Evolutionary conservation across 2,113 vertebrate species (phyloP), one percentile per base, ranked within the genome.

Genomic region (Hippocampus abdominalis): DNA sequence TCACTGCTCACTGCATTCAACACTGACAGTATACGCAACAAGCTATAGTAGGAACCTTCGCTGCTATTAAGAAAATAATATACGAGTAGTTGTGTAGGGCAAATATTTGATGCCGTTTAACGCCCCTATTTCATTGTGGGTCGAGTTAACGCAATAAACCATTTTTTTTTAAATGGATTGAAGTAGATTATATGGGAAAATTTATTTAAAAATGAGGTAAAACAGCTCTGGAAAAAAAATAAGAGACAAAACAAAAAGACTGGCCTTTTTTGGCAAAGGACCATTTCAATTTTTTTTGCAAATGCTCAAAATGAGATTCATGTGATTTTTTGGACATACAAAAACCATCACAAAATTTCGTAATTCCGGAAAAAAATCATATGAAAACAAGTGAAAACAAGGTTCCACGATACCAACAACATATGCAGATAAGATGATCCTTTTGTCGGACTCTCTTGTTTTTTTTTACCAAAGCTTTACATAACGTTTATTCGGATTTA

Each of bases 41-140:
- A 97, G 96, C 94, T 97, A 93, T 94, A 95, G 94, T 95, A 95
- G 87, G 90, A 53, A 89, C 94, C 95, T 95, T 97, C 95, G 97
- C 97, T 99, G 96, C 96, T 99, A 97, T 32, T 20, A 32, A 60
- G 57, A 60, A 60, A 20, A 18, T 18, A 32, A 59, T 84, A 85
- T 85, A 88, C 81, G 69, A 87, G 74, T 90, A 87, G 77, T 84
- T 87, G 75, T 89, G 82, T 95, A 94, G 93, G 94, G 93, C 92
- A 95, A 95, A 93, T 94, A 95, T 94, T 93, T 93, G 94, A 97
- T 93, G 93, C 93, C 94, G 93, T 93, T 93, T 94, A 93, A 49
- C 49, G 7, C 49, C 21, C 49, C 20, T 51, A 20, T 51, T 51
- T 21, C 9, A 51, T 51, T 51, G 6, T 94, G 7, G 42, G 42